These are phyloP conservation scores for Amblyopsis hoosieri DNA, from an alignment of 2,797 vertebrate species.

Conservation along the genomic window DNA sequence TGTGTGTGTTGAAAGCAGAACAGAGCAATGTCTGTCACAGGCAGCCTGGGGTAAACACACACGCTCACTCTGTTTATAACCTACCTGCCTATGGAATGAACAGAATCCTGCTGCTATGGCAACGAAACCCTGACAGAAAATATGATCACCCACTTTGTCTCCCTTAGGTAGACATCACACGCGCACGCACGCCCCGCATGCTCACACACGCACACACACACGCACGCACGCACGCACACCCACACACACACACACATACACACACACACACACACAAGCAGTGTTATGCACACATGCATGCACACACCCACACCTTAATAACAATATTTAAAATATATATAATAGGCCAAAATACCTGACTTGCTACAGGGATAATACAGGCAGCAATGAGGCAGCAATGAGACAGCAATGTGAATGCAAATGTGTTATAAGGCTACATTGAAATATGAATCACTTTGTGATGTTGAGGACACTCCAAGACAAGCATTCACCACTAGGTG, in stretches of 20 bases:
- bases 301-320: too few relatives aligned
- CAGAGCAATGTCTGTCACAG: conserved; percentile 52
- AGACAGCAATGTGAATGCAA: too few relatives aligned
- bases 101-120: conserved; percentile 60
- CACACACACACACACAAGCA: background rate
- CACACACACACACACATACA: background rate
- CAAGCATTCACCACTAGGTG: background rate
- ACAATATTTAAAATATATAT: too few relatives aligned
- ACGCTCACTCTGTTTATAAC: conserved; percentile 33
- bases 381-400: too few relatives aligned
- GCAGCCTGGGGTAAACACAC: conserved; percentile 27
- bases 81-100: conserved; percentile 53
- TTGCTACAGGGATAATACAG: too few relatives aligned
- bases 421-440: too few relatives aligned
- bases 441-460: too few relatives aligned
- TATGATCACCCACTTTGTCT: conserved; percentile 16
- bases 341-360: too few relatives aligned
- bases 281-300: too few relatives aligned
- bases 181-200: background rate
- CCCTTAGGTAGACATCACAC: too few relatives aligned
- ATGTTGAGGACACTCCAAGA: background rate
- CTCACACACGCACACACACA: background rate
- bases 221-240: background rate
- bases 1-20: conserved; percentile 20
- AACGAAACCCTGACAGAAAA: conserved; percentile 50